Base-by-base conservation (phyloP, 23 tunicate genomes). In the Trididemnum nubilum region DNA sequence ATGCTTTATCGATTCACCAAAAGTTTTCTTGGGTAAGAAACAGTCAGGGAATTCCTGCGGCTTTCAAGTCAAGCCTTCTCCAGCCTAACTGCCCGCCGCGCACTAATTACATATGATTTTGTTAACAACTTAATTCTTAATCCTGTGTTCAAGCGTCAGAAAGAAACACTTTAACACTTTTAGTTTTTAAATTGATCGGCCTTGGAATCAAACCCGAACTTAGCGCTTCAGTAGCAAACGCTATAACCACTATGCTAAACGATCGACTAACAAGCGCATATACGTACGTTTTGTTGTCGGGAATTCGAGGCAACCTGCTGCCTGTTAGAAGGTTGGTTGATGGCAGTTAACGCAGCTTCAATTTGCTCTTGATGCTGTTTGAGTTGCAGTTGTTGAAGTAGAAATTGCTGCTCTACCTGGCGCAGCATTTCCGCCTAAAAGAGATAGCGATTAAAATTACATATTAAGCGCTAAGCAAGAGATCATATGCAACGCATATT, bases 351-450 rank as follows among this genome's bases (percentile, higher is more conserved):
- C 15, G 96, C 83, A 0, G 89, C 90, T 29, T 81, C 64, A 23
- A 91, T 31, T 28, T 91, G 97, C 7, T 91, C 84, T 66, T 91
- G 90, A 34, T 90, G 96, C 37, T 85, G 91, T 70, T 91, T 85
- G 22, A 87, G 71, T 59, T 91, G 97, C 66, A 86, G 37, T 63
- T 86, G 91, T 36, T 91, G 91, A 31, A 91, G 76, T 0, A 91
- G 34, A 24, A 82, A 81, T 51, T 91, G 91, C 70, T 91, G 97
- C 57, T 91, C 91, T 27, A 86, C 70, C 60, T 91, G 91, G 34
- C 72, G 31, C 88, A 90, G 35, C 64, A 90, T 38, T 65, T 90
- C 96, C 9, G 70, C 78, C 96, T 90, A 36, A 25, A 67, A 61
- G 7, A 77, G 25, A 18, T 18, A 23, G 69, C 7, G 27, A 63